These are phyloP conservation scores for Archocentrus centrarchus DNA, from an alignment of 2,113 vertebrate genomes.

Conservation along the genomic window DNA sequence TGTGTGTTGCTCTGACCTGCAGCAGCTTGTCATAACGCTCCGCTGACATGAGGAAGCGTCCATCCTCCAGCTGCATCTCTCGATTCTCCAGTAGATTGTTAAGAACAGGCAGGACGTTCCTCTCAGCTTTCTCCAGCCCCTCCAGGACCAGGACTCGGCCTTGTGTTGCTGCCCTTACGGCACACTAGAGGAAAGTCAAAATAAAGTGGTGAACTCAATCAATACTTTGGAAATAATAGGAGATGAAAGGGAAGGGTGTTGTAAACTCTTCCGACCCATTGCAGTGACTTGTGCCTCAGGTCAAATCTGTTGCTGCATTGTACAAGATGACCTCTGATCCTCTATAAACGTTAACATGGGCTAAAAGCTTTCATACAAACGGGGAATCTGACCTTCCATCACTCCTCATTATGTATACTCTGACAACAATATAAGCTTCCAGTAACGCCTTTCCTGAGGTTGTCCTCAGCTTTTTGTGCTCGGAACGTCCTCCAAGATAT, in stretches of 20 bases:
- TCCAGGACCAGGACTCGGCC: slow-evolving; percentile 94
- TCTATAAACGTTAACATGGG: background rate
- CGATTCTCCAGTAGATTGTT: slow-evolving; percentile 98
- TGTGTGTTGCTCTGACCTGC: slow-evolving; percentile 78
- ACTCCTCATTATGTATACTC: background rate
- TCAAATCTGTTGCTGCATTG: slow-evolving; percentile 10
- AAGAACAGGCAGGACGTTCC: slow-evolving; percentile 93
- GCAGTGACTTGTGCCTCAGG: background rate
- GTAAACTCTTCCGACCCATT: background rate
- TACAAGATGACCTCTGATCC: slow-evolving; percentile 14
- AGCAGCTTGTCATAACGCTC: slow-evolving; percentile 95
- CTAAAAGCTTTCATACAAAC: slow-evolving; percentile 16
- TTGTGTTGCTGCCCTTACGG: slow-evolving; percentile 92
- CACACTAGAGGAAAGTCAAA: slow-evolving; percentile 84
- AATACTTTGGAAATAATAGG: background rate
- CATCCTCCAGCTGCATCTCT: slow-evolving; percentile 98
- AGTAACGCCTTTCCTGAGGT: slow-evolving; percentile 61
- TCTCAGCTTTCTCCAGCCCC: slow-evolving; percentile 95
- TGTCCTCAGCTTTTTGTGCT: slow-evolving; percentile 40
- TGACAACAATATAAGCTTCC: background rate
- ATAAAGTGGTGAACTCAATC: background rate
- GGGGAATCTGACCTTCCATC: background rate
- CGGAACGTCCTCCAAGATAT: slow-evolving; percentile 12
- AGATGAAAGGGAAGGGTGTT: too few relatives aligned
- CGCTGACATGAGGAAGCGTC: slow-evolving; percentile 94